Percentiles rank a stretch among this genome's conserved stretches.
phyloP scores from a whole-genome alignment of 2,797 vertebrate species.

The Eutrigla gurnardus region DNA sequence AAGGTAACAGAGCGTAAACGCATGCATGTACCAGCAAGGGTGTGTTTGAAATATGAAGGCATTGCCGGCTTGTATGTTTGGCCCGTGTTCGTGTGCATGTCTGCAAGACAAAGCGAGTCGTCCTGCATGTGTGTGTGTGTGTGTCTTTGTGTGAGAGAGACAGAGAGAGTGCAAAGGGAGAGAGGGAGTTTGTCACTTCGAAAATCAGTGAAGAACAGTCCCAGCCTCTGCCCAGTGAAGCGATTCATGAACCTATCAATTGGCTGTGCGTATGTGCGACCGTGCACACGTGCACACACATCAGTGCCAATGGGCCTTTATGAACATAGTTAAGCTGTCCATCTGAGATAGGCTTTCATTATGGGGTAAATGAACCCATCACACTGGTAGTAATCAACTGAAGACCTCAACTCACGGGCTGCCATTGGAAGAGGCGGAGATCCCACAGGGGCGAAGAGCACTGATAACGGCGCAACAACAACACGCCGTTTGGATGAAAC shows the following conservation, averaged over 20 bases:
- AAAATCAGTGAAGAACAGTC: conserved; percentile 61
- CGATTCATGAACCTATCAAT: conserved; percentile 73
- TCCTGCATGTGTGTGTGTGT: not conserved
- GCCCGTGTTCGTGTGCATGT: conserved; percentile 1
- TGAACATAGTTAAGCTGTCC: conserved; percentile 77
- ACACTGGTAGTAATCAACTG: conserved; percentile 73
- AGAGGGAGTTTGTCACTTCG: conserved; percentile 55
- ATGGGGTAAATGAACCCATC: conserved; percentile 75
- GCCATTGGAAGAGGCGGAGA: conserved; percentile 51
- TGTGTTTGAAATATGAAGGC: conserved; percentile 31
- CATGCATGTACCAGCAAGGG: conserved; percentile 3
- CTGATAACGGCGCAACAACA: conserved; percentile 36
- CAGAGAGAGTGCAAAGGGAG: conserved; percentile 18
- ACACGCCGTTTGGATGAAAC: conserved; percentile 24
- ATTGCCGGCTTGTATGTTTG: conserved; percentile 19
- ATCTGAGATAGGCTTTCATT: conserved; percentile 67
- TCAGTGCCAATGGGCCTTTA: conserved; percentile 54
- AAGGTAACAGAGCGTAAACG: conserved; percentile 7
- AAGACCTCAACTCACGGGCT: conserved; percentile 45
- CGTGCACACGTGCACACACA: conserved; percentile 38
- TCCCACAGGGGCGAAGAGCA: conserved; percentile 42
- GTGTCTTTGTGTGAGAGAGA: not conserved
- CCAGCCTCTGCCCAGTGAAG: conserved; percentile 59
- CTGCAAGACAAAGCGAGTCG: not conserved
- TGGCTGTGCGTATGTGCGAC: conserved; percentile 29